Conservation (phyloP, 2,113 vertebrate genomes). For the Phodopus roborovskii region DNA sequence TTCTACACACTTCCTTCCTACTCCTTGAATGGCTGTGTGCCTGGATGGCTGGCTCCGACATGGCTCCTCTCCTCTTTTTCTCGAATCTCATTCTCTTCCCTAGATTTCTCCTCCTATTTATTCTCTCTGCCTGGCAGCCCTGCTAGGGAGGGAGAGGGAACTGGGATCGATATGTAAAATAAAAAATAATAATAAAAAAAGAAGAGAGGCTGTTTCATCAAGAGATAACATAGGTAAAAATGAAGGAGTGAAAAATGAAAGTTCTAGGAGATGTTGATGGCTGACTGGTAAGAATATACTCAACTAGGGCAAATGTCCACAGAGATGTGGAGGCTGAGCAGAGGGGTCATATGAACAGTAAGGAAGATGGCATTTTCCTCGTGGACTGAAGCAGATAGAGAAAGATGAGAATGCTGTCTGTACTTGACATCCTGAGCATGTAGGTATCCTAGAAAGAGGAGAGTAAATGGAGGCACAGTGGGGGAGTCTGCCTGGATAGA, state of each 20-base stretch:
- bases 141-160: no score
- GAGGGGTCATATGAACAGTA: background rate
- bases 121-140: no score
- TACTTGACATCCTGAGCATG: background rate
- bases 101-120: no score
- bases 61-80: no score
- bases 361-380: background rate
- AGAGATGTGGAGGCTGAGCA: background rate
- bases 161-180: no score
- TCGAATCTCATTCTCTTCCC: no score
- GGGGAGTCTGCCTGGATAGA: background rate
- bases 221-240: slow-evolving; percentile 16
- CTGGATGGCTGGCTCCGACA: no score
- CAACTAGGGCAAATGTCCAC: background rate
- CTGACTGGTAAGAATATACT: background rate
- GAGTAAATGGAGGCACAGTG: background rate
- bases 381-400: background rate
- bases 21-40: no score
- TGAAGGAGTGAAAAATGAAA: background rate
- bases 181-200: background rate
- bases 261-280: background rate
- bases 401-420: background rate
- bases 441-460: background rate
- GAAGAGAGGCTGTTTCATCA: background rate
- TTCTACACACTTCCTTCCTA: no score